These are phyloP conservation scores for Micromesistius poutassou DNA, from an alignment of 2,797 vertebrate genomes.

Conservation along the genomic window DNA sequence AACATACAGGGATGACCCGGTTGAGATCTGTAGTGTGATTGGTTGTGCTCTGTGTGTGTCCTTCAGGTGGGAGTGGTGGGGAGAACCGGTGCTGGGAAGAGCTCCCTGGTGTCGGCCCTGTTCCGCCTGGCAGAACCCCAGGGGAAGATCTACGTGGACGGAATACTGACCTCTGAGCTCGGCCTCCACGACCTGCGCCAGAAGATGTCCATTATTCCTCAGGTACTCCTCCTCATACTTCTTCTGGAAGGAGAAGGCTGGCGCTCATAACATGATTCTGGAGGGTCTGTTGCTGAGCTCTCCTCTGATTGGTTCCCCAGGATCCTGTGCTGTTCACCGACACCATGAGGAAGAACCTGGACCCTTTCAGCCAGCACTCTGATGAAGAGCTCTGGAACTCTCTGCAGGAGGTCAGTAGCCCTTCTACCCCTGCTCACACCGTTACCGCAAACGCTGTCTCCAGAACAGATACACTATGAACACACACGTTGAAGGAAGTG, in stretches of 20 bases:
- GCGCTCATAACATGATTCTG: neutral
- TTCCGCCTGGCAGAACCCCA: conserved; percentile 91
- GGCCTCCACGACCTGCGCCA: conserved; percentile 90
- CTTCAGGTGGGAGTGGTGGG: conserved; percentile 91
- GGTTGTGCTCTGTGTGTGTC: neutral
- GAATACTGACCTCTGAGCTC: conserved; percentile 84
- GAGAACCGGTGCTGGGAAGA: conserved; percentile 92
- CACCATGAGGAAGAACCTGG: conserved; percentile 94
- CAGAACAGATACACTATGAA: too few relatives aligned
- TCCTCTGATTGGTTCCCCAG: conserved; percentile 66
- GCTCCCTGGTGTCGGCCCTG: conserved; percentile 91
- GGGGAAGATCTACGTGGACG: conserved; percentile 89
- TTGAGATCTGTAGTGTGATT: neutral
- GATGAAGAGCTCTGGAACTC: conserved; percentile 94
- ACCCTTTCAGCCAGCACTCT: conserved; percentile 89
- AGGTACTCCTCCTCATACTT: conserved; percentile 71
- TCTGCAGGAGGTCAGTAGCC: conserved; percentile 81
- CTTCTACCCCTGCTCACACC: neutral
- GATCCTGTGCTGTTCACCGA: conserved; percentile 92
- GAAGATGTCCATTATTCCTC: conserved; percentile 96
- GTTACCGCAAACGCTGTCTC: too few relatives aligned
- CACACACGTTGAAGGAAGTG: neutral
- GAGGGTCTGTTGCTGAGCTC: neutral
- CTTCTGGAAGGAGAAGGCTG: neutral
- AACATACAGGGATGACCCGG: neutral